Evolutionary conservation across 2,888 invertebrate genomes (phyloP).

Genomic region (Lepidochitona cinerea): DNA sequence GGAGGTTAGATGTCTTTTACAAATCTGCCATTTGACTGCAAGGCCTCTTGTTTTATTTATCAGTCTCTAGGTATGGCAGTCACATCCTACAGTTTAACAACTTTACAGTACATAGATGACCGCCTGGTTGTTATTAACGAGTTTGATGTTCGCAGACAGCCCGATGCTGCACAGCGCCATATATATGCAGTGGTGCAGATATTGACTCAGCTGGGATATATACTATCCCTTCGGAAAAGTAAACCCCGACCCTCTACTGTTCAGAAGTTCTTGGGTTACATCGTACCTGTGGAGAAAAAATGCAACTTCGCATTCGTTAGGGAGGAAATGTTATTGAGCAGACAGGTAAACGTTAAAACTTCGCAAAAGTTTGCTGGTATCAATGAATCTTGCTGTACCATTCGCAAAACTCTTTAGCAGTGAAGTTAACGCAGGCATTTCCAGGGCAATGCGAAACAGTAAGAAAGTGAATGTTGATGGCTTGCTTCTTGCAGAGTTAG

Average conservation of each 20-base stretch:
- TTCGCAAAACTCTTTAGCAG: constrained; percentile 8
- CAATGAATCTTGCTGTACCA: constrained; percentile 12
- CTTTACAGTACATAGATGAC: constrained; percentile 23
- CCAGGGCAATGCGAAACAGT: not conserved
- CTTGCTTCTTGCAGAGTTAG: not conserved
- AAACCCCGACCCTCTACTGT: not conserved
- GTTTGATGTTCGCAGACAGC: too few species aligned
- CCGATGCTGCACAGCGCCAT: not conserved
- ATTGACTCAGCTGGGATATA: constrained; percentile 18
- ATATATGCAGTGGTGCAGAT: constrained; percentile 2
- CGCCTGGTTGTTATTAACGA: constrained; percentile 10
- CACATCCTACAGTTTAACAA: constrained; percentile 10
- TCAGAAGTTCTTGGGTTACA: constrained; percentile 12
- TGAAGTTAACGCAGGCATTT: constrained; percentile 8
- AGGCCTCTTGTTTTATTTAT: constrained; percentile 20
- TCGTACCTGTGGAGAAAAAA: not conserved
- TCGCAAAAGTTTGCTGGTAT: constrained; percentile 3
- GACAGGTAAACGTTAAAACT: not conserved
- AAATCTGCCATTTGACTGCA: constrained; percentile 36
- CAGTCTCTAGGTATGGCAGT: constrained; percentile 15
- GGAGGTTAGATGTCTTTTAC: constrained; percentile 27
- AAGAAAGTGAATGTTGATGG: not conserved
- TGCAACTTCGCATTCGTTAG: not conserved
- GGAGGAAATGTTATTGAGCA: constrained; percentile 4
- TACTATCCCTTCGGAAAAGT: constrained; percentile 8